These are phyloP conservation scores for Hydrolagus affinis DNA, from an alignment of 2,113 vertebrate genomes.

Conservation along the genomic window DNA sequence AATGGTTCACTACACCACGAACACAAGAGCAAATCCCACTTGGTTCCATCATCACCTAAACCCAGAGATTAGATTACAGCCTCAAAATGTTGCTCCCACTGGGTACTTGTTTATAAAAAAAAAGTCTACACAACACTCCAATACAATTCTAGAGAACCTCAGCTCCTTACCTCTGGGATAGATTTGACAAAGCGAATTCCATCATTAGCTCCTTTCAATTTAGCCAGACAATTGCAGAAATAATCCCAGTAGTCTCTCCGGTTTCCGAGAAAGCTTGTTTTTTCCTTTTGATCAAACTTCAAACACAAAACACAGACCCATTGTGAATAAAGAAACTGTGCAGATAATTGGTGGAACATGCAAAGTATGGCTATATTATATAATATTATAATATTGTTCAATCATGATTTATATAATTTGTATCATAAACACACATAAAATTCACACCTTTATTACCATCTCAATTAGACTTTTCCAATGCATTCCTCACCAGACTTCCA, in stretches of 20 bases:
- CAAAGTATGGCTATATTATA: too few relatives aligned
- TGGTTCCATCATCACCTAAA: background rate
- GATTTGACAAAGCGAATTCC: constrained; percentile 93
- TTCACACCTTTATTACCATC: too few relatives aligned
- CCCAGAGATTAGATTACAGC: background rate
- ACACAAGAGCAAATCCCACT: background rate
- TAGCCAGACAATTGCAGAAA: constrained; percentile 86
- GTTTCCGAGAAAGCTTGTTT: constrained; percentile 74
- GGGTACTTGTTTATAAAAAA: background rate
- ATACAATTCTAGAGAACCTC: background rate
- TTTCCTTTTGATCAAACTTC: constrained; percentile 94
- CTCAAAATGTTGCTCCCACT: background rate
- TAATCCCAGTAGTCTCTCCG: constrained; percentile 98
- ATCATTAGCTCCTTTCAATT: constrained; percentile 86
- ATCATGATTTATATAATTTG: too few relatives aligned
- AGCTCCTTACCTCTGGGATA: constrained; percentile 73
- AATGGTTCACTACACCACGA: too few relatives aligned
- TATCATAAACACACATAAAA: too few relatives aligned
- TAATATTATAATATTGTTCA: too few relatives aligned
- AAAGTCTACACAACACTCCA: too few relatives aligned
- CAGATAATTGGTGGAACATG: too few relatives aligned
- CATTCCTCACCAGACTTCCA: too few relatives aligned
- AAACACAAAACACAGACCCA: background rate
- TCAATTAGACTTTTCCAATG: too few relatives aligned
- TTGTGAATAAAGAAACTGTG: too few relatives aligned